Evolutionary conservation across 2,113 vertebrate genomes (phyloP).

Genomic region (Cyanoramphus novaezelandiae): DNA sequence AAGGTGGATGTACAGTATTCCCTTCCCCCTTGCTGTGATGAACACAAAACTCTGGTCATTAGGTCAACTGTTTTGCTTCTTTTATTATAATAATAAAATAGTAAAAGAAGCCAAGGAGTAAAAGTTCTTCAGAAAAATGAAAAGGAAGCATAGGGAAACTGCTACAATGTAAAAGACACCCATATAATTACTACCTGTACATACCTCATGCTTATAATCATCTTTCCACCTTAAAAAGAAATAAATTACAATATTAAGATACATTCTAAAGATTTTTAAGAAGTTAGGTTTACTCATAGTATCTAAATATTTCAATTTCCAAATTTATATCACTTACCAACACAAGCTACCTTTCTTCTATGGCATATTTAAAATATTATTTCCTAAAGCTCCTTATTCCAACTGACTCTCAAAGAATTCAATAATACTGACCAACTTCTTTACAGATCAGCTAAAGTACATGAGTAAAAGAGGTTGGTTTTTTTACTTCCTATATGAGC

Average conservation of each 20-base stretch:
- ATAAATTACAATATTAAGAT: not conserved
- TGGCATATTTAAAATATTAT: not conserved
- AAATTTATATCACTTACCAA: not conserved
- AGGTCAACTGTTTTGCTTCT: not conserved
- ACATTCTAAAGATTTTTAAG: not conserved
- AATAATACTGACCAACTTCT: not conserved
- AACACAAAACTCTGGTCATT: not conserved
- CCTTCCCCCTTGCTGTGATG: not conserved
- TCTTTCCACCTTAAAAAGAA: slow-evolving; percentile 48
- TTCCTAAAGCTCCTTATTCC: not conserved
- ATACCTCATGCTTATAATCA: slow-evolving; percentile 47
- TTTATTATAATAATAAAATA: not conserved
- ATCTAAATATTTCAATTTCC: not conserved
- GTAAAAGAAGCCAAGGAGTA: not conserved
- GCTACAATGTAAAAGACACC: not conserved
- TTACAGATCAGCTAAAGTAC: not conserved
- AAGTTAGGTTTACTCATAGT: not conserved
- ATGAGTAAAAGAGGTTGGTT: not conserved
- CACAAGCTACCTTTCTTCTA: not conserved
- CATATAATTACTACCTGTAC: not conserved
- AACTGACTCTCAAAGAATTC: not conserved
- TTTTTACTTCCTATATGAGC: not conserved
- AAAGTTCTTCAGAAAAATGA: not conserved
- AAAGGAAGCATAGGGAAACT: not conserved
- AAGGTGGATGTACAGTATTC: not conserved